A percentile compares a stretch with the other conserved stretches of the same genome.
Conservation (phyloP, 2,113 vertebrate species). For the Panthera tigris region DNA sequence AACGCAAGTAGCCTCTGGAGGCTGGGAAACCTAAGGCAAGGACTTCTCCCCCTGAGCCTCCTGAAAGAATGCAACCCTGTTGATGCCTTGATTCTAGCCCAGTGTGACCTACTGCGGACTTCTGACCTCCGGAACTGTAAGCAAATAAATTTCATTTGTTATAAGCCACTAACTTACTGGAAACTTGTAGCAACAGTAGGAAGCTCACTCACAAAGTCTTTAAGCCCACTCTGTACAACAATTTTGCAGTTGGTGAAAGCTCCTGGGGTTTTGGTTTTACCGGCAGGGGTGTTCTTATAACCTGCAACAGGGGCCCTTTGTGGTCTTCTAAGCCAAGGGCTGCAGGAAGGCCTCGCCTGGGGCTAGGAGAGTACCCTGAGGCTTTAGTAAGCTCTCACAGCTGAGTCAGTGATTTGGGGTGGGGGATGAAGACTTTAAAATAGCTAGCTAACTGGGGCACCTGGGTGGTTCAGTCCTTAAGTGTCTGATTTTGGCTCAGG, state of each 20-base stretch:
- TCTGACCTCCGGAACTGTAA: neutral
- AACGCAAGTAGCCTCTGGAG: neutral
- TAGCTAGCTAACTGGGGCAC: no score
- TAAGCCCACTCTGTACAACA: neutral
- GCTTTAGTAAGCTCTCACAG: neutral
- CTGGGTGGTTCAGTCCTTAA: no score
- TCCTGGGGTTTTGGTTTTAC: neutral
- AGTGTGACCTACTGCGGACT: neutral
- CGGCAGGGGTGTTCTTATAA: neutral
- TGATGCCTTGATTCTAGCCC: neutral
- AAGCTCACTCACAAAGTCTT: neutral
- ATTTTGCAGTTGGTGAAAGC: neutral
- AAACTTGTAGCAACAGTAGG: neutral
- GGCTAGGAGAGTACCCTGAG: neutral
- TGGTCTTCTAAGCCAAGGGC: neutral
- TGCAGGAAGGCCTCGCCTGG: neutral
- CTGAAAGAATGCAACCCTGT: fast-evolving
- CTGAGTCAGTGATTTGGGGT: neutral
- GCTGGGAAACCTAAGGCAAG: neutral
- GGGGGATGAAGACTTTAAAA: neutral
- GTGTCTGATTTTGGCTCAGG: no score
- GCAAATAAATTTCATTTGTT: neutral
- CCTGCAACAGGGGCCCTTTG: no score
- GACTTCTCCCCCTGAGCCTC: neutral
- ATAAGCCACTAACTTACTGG: neutral